Conservation (phyloP, 1,140 invertebrate species). For the Elysia chlorotica region DNA sequence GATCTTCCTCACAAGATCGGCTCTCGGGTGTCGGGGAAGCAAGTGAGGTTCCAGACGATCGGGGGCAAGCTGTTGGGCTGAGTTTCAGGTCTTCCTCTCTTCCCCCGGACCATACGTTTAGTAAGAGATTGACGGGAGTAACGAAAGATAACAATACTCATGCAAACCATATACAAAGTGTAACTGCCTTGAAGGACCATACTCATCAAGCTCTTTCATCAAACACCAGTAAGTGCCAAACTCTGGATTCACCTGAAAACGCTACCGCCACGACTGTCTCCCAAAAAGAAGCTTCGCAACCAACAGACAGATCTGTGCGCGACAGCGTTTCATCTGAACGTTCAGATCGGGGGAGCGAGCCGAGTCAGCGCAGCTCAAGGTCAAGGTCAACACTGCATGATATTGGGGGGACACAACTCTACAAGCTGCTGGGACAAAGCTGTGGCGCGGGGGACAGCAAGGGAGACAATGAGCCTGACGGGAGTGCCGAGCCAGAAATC, state of each 20-base stretch:
- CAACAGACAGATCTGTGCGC: neutral
- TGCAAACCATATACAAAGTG: no score
- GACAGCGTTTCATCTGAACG: constrained; percentile 13
- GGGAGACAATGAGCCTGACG: neutral
- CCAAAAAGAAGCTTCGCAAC: no score
- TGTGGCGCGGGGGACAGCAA: neutral
- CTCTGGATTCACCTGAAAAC: neutral
- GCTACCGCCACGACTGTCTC: neutral
- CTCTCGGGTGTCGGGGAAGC: neutral
- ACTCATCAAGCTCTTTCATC: no score
- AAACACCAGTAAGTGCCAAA: no score
- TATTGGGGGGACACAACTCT: constrained; percentile 12
- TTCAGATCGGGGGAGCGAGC: neutral
- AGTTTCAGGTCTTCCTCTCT: neutral
- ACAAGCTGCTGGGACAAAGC: constrained; percentile 10
- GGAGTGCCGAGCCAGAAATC: neutral
- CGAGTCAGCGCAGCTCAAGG: constrained; percentile 9
- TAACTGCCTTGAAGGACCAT: no score
- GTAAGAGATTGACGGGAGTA: neutral
- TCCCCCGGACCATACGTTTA: neutral
- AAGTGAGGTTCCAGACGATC: neutral
- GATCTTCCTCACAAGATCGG: neutral
- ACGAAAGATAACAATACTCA: no score
- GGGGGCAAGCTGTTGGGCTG: neutral
- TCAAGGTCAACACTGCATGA: constrained; percentile 15